A percentile compares a stretch with the other conserved stretches of the same genome.
Conservation (phyloP, 1,140 invertebrate genomes). For the Lepidurus apus region DNA sequence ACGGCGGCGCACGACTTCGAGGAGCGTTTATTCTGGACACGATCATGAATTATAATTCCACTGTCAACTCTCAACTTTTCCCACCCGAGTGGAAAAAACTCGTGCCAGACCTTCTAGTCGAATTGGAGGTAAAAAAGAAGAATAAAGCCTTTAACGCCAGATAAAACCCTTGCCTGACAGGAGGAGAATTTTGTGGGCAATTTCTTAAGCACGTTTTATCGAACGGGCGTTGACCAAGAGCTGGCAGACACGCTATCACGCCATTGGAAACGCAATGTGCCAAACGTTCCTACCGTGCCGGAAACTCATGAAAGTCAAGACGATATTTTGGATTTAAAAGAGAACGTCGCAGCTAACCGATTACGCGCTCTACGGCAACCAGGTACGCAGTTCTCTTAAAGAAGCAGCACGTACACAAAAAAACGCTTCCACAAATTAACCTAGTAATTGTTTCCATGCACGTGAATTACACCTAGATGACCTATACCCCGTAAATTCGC, state of each 20-base stretch:
- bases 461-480: neutral
- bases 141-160: neutral
- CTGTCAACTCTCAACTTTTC: slow-evolving; percentile 40
- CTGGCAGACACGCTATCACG: slow-evolving; percentile 30
- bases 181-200: slow-evolving; percentile 32
- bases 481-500: neutral
- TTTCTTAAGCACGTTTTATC: slow-evolving; percentile 33
- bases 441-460: too few relatives aligned
- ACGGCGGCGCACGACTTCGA: slow-evolving; percentile 37
- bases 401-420: neutral
- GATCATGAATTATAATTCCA: slow-evolving; percentile 46
- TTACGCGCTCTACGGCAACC: neutral
- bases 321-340: neutral
- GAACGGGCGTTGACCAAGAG: slow-evolving; percentile 30
- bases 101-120: slow-evolving; percentile 19
- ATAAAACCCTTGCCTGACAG: slow-evolving; percentile 24
- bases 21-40: slow-evolving; percentile 49
- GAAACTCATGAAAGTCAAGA: neutral
- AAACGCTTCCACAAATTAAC: neutral
- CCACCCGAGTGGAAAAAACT: slow-evolving; percentile 30
- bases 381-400: neutral
- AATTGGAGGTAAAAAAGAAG: slow-evolving; percentile 25
- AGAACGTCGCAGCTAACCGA: neutral
- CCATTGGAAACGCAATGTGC: slow-evolving; percentile 29
- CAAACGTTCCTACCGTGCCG: neutral